phyloP scores from a whole-genome alignment of 1,140 invertebrate genomes.

The Acromyrmex echinatior region DNA sequence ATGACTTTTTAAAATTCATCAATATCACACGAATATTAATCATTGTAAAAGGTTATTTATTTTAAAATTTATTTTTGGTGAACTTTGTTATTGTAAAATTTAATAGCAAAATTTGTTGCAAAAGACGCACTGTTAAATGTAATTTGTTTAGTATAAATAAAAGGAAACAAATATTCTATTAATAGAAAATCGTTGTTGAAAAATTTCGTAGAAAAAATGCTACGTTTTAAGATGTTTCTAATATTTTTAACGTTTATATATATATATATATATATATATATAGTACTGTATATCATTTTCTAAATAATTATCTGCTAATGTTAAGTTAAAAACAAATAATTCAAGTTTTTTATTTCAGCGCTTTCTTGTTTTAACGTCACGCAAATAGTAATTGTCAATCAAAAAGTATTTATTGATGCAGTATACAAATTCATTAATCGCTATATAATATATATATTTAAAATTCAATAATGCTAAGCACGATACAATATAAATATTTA shows the following conservation, averaged over 20 bases:
- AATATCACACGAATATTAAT: not conserved
- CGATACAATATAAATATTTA: conserved; percentile 16
- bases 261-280: not conserved
- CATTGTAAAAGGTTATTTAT: not conserved
- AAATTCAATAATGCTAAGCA: not conserved
- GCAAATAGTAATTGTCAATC: not conserved
- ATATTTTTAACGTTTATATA: not conserved
- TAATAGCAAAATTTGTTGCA: not conserved
- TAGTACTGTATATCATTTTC: not conserved
- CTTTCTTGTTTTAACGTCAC: not conserved
- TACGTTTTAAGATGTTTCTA: conserved; percentile 2
- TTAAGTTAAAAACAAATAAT: not conserved
- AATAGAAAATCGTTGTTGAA: conserved; percentile 55
- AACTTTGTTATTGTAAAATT: conserved; percentile 4
- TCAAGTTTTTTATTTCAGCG: not conserved
- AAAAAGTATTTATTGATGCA: not conserved
- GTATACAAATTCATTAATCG: not conserved
- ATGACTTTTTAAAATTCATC: conserved; percentile 29
- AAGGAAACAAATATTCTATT: conserved; percentile 8
- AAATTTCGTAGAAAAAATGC: conserved; percentile 19
- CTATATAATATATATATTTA: not conserved
- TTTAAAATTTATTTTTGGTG: not conserved
- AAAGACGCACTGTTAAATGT: not conserved
- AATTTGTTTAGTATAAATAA: not conserved
- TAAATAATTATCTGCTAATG: conserved; percentile 22